Percentiles rank a stretch among this genome's conserved stretches.
Conservation (phyloP, 2,113 vertebrate species). For the Alligator sinensis region DNA sequence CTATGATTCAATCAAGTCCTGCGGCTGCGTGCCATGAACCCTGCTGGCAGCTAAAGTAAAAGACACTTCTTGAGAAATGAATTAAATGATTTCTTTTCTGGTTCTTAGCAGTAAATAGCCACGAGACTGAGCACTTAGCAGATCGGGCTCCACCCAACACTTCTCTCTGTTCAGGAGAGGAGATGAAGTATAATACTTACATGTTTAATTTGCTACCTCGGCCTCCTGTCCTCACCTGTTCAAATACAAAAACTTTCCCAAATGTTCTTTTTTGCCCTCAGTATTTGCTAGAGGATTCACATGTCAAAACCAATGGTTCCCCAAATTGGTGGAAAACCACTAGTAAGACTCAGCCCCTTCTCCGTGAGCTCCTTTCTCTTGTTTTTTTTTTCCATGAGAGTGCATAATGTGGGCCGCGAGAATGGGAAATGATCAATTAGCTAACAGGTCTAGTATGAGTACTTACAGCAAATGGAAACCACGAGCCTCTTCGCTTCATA, state of each 20-base stretch:
- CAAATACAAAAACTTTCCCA: not conserved
- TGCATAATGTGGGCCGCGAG: not conserved
- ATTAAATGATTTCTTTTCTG: too few relatives aligned
- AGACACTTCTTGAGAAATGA: too few relatives aligned
- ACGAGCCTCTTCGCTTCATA: not conserved
- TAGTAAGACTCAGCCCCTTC: not conserved
- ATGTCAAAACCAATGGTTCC: not conserved
- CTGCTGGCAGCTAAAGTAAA: not conserved
- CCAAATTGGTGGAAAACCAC: not conserved
- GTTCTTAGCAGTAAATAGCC: not conserved
- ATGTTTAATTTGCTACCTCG: accelerated
- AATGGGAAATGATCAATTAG: not conserved
- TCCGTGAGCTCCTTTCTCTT: not conserved
- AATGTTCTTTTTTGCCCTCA: not conserved
- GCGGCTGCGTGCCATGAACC: not conserved
- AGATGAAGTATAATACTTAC: too few relatives aligned
- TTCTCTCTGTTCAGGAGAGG: too few relatives aligned
- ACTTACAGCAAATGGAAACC: not conserved
- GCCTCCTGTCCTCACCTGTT: not conserved
- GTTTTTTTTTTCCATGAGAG: not conserved
- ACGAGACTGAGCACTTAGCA: not conserved
- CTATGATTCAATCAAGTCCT: not conserved
- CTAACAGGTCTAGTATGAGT: not conserved
- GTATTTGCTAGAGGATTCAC: not conserved
- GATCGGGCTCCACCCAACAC: not conserved